A percentile compares a stretch with the other conserved stretches of the same genome.
phyloP scores from a whole-genome alignment of 1,140 invertebrate species.

The Trichogramma pretiosum region DNA sequence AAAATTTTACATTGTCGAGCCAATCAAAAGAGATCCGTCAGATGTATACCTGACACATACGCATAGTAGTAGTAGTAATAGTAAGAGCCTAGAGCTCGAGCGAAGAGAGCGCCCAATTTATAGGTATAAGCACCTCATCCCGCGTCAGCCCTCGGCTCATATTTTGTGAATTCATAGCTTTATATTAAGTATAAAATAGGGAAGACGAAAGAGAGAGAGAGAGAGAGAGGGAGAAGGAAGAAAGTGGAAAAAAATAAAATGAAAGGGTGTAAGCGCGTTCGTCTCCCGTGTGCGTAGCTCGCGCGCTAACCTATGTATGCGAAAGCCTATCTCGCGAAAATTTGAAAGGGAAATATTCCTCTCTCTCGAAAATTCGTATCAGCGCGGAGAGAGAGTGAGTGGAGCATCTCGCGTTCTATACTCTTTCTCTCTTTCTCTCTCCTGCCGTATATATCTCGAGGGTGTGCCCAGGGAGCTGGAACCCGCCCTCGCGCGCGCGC shows the following conservation, averaged over 20 bases:
- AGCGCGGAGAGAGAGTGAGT: conserved; percentile 5
- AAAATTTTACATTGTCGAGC: no score
- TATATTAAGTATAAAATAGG: conserved; percentile 16
- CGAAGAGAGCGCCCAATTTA: no score
- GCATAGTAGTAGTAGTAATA: no score
- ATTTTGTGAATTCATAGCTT: conserved; percentile 19
- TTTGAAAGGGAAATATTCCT: conserved; percentile 22
- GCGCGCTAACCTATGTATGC: no score
- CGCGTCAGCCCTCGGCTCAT: no score
- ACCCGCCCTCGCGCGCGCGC: conserved; percentile 13
- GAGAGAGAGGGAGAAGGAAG: background rate
- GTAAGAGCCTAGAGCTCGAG: no score
- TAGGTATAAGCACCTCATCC: no score
- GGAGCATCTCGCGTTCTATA: conserved; percentile 2
- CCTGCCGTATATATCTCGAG: conserved; percentile 16
- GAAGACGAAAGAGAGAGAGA: background rate
- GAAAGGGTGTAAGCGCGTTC: no score
- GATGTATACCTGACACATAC: no score
- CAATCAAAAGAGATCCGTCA: no score
- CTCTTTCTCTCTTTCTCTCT: conserved; percentile 5
- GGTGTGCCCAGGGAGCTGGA: conserved; percentile 20
- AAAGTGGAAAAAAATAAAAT: background rate
- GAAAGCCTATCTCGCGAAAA: conserved; percentile 20
- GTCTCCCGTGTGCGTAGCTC: no score
- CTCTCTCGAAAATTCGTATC: conserved; percentile 21